phyloP scores from a whole-genome alignment of 1,140 invertebrate genomes.

The Tachypleus tridentatus region DNA sequence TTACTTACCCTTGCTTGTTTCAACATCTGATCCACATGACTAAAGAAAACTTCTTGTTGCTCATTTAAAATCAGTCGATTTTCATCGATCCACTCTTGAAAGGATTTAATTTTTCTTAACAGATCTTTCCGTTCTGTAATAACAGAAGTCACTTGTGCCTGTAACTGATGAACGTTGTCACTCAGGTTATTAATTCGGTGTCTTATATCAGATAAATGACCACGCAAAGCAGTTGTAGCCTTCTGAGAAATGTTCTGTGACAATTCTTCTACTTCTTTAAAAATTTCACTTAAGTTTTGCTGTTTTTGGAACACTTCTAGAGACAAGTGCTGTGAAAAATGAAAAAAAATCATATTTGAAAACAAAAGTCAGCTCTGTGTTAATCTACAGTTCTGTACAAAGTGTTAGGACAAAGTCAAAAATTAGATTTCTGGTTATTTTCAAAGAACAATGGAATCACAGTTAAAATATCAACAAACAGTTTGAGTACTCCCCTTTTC shows the following conservation, averaged over 20 bases:
- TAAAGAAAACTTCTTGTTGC: slow-evolving; percentile 62
- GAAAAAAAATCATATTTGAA: slow-evolving; percentile 4
- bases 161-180: slow-evolving; percentile 6
- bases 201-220: slow-evolving; percentile 11
- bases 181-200: slow-evolving; percentile 11
- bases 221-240: slow-evolving; percentile 9
- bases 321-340: slow-evolving; percentile 28
- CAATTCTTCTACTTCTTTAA: slow-evolving; percentile 12
- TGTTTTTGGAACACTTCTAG: slow-evolving; percentile 12
- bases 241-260: slow-evolving; percentile 13
- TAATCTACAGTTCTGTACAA: too few species aligned
- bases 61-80: slow-evolving; percentile 58
- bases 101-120: slow-evolving; percentile 60
- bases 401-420: too few species aligned
- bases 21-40: slow-evolving; percentile 61
- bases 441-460: too few species aligned
- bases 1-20: slow-evolving; percentile 50
- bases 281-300: slow-evolving; percentile 1
- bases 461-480: too few species aligned
- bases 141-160: slow-evolving; percentile 4
- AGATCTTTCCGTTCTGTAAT: slow-evolving; percentile 52
- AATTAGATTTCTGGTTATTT: too few species aligned
- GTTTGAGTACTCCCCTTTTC: too few species aligned
- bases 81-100: slow-evolving; percentile 71
- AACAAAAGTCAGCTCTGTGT: too few species aligned